Evolutionary conservation across 1,140 invertebrate genomes (phyloP), one percentile per base, ranked within the genome.

Genomic region (Sminthurinus signatus): DNA sequence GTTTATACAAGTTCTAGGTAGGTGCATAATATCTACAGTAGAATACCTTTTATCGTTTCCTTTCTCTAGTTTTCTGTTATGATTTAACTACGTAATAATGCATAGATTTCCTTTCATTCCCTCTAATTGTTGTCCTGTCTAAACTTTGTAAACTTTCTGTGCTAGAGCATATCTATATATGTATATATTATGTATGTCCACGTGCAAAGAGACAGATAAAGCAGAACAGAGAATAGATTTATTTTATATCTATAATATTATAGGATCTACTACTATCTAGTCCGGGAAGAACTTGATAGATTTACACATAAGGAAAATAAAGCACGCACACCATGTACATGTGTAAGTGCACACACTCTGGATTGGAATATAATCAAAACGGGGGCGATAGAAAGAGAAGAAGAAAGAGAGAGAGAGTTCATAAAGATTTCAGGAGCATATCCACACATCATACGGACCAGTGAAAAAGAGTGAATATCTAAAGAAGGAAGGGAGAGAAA

Each of bases 51-150:
- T n/a, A n/a, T n/a, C n/a, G n/a, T n/a, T n/a, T n/a, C n/a, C n/a
- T n/a, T n/a, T n/a, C n/a, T n/a, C n/a, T n/a, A n/a, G n/a, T n/a
- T n/a, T n/a, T n/a, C n/a, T n/a, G n/a, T n/a, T n/a, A n/a, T n/a
- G n/a, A n/a, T n/a, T n/a, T n/a, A 42, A 8, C 55, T 60, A 14
- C 42, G 50, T 62, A 62, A 62, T 62, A 62, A 62, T 62, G 60
- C 60, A 62, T 62, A 43, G 60, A 62, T 62, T 55, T n/a, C n/a
- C n/a, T 62, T 62, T 62, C 58, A 60, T 60, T 51, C 51, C 60
- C 50, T 62, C 60, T 62, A 52, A 62, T 62, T 62, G 50, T 62
- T 62, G 51, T 52, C 28, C 19, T 48, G 23, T 10, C 19, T 4
- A n/a, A 15, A 15, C 32, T 36, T 36, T 36, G 32, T n/a, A n/a